Conservation (phyloP, 1,140 invertebrate genomes). For the Lasioglossum albipes region DNA sequence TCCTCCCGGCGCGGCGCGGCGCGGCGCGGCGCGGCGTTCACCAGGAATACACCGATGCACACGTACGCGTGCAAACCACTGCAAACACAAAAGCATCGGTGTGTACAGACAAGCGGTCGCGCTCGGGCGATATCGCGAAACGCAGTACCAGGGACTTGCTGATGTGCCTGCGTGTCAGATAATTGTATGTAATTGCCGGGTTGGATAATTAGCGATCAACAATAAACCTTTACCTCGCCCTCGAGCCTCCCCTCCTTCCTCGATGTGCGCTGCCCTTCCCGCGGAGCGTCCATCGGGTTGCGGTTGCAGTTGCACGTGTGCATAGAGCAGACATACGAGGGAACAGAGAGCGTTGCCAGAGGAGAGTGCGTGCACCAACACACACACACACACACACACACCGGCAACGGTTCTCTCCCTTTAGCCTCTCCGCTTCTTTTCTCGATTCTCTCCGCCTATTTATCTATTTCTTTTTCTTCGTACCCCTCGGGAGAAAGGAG, state of each 20-base stretch:
- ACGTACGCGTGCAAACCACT: neutral
- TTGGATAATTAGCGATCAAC: constrained; percentile 78
- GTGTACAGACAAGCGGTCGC: neutral
- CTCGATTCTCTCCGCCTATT: constrained; percentile 15
- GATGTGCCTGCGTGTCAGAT: constrained; percentile 74
- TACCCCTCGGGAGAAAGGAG: constrained; percentile 22
- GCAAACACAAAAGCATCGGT: neutral
- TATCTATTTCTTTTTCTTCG: constrained; percentile 34
- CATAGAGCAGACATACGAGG: neutral
- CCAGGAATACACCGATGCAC: neutral
- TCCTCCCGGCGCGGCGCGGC: constrained; percentile 25
- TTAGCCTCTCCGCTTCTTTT: neutral
- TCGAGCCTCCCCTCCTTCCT: neutral
- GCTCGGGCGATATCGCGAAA: constrained; percentile 58
- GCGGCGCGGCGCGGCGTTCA: constrained; percentile 23
- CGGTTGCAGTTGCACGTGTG: constrained; percentile 32
- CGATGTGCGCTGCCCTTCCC: neutral
- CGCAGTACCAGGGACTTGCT: constrained; percentile 47
- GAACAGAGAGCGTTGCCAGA: neutral
- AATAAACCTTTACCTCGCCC: constrained; percentile 70
- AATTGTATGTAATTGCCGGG: constrained; percentile 76
- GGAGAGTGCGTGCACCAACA: constrained; percentile 21
- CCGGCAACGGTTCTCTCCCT: constrained; percentile 26
- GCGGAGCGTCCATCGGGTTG: neutral
- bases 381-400: neutral